Conservation (phyloP, 2,797 vertebrate genomes). For the Falco peregrinus region DNA sequence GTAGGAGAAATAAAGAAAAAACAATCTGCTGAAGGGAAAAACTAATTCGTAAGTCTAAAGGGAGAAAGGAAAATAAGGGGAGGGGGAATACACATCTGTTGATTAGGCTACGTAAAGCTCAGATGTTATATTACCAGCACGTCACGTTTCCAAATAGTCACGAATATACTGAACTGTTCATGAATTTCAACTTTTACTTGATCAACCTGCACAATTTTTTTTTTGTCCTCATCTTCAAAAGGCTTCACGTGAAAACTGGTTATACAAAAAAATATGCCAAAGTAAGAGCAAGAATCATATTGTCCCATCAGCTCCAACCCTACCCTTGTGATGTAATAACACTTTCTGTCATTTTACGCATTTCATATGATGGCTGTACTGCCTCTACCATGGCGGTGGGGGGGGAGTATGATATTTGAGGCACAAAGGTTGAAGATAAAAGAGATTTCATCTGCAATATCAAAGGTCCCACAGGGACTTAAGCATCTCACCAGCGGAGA, state of each 20-base stretch:
- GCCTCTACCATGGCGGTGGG: neutral
- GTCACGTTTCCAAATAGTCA: neutral
- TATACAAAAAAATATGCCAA: neutral
- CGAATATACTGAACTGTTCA: neutral
- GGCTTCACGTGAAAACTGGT: neutral
- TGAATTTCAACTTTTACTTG: neutral
- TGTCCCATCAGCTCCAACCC: neutral
- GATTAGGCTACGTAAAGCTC: conserved; percentile 15
- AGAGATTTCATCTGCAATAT: neutral
- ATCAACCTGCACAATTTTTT: neutral
- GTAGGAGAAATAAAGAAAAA: conserved; percentile 55
- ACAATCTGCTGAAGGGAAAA: conserved; percentile 50
- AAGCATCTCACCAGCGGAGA: neutral
- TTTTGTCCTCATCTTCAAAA: neutral
- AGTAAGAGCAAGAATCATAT: neutral
- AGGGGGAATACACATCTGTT: conserved; percentile 42
- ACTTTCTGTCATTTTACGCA: neutral
- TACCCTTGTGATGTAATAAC: neutral
- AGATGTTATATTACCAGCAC: neutral
- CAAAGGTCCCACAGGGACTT: neutral
- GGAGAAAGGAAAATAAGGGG: conserved; percentile 14
- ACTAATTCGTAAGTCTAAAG: conserved; percentile 31
- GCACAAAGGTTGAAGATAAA: neutral
- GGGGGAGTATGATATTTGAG: neutral
- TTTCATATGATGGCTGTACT: neutral